Evolutionary conservation across 2,888 invertebrate species (phyloP).

Genomic region (Argyra leucocephala): DNA sequence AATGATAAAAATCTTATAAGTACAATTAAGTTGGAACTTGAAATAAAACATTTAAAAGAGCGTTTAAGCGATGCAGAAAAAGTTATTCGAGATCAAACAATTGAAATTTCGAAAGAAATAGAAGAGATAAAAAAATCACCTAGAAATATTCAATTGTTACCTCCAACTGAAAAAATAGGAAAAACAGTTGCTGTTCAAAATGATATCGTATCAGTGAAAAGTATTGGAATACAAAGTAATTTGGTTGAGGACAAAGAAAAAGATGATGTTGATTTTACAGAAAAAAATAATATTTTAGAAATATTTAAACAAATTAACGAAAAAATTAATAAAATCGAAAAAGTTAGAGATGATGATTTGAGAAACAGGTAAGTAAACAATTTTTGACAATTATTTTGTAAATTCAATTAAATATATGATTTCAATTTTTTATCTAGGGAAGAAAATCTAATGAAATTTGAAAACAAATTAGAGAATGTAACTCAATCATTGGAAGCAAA

Average conservation of each 20-base stretch:
- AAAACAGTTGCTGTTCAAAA: conserved; percentile 16
- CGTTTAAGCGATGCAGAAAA: conserved; percentile 52
- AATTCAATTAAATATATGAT: not conserved
- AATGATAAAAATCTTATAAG: conserved; percentile 46
- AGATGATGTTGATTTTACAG: conserved; percentile 16
- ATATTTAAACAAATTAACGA: conserved; percentile 10
- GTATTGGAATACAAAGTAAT: conserved; percentile 24
- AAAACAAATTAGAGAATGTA: conserved; percentile 30
- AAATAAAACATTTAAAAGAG: conserved; percentile 56
- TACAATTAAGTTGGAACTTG: conserved; percentile 54
- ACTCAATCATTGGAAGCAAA: conserved; percentile 26
- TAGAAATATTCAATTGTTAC: not conserved
- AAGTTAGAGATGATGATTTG: conserved; percentile 25
- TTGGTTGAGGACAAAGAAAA: conserved; percentile 23
- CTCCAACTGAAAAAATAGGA: not conserved
- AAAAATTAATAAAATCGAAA: conserved; percentile 13
- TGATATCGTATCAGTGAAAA: not conserved
- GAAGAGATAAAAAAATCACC: not conserved
- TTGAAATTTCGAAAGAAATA: conserved; percentile 12
- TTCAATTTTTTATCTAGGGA: not conserved
- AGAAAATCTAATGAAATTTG: conserved; percentile 22
- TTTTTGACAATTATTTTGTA: conserved; percentile 18
- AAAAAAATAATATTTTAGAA: conserved; percentile 8
- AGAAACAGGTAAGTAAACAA: conserved; percentile 20
- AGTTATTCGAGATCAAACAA: conserved; percentile 38